Evolutionary conservation across 1,140 invertebrate species (phyloP).

Genomic region (Hestina assimilis): DNA sequence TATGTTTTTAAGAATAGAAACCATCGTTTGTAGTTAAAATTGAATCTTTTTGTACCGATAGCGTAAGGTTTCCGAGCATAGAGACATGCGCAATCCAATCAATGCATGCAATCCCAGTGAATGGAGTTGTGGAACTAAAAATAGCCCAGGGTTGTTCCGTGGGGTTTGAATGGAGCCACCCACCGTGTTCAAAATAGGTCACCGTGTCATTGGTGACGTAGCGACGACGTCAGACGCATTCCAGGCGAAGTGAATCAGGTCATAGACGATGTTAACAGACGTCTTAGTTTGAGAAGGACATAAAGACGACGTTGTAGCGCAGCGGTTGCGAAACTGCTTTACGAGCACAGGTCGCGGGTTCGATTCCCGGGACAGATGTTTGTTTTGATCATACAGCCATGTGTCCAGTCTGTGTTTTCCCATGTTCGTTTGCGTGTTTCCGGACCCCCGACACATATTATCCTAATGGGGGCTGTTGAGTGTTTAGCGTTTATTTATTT

Average conservation of each 20-base stretch:
- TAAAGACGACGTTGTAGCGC: no score
- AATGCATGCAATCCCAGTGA: constrained; percentile 36
- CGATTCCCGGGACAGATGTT: no score
- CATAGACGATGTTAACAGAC: constrained; percentile 19
- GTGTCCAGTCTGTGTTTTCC: no score
- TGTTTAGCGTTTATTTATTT: no score
- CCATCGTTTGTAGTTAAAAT: neutral
- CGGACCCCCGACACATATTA: no score
- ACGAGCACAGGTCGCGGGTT: no score
- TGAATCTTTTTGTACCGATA: neutral
- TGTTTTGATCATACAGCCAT: no score
- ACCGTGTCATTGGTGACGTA: constrained; percentile 60
- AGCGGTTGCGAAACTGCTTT: no score
- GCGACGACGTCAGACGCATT: constrained; percentile 55
- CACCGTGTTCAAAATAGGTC: constrained; percentile 48
- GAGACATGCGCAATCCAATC: constrained; percentile 11
- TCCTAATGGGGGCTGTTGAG: no score
- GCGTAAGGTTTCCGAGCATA: neutral
- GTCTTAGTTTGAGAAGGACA: no score
- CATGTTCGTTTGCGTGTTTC: no score
- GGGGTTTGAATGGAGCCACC: constrained; percentile 53
- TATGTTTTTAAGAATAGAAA: neutral
- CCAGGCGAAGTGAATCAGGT: constrained; percentile 50
- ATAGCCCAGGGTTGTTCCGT: constrained; percentile 44
- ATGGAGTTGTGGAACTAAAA: constrained; percentile 66